These are phyloP conservation scores for Drosophila leonis DNA, from an alignment of 2,888 invertebrate genomes.

Conservation along the genomic window DNA sequence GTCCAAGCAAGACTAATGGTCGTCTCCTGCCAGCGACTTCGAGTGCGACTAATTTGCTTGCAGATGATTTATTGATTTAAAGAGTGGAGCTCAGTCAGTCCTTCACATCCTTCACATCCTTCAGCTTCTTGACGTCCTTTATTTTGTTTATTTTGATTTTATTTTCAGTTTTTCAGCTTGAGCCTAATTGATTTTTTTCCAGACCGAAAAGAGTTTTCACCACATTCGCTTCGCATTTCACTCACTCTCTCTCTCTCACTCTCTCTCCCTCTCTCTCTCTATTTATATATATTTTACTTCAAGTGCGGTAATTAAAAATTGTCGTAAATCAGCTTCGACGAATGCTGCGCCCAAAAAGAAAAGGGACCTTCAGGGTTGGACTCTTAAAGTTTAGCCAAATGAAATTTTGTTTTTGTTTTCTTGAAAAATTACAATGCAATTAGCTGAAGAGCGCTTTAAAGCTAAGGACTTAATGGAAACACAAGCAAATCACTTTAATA, in stretches of 20 bases:
- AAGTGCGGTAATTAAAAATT: slow-evolving; percentile 63
- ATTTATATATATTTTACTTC: slow-evolving; percentile 25
- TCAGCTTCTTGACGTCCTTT: neutral
- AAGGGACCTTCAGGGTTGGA: slow-evolving; percentile 10
- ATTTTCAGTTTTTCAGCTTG: slow-evolving; percentile 42
- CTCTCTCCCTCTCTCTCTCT: neutral
- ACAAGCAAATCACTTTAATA: slow-evolving; percentile 1
- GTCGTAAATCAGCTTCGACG: slow-evolving; percentile 59
- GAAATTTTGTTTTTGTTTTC: slow-evolving; percentile 9
- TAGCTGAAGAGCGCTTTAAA: slow-evolving; percentile 13
- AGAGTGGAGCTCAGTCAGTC: slow-evolving; percentile 36
- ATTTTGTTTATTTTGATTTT: slow-evolving; percentile 72
- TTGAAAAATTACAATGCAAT: slow-evolving; percentile 13
- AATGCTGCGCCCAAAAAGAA: slow-evolving; percentile 22
- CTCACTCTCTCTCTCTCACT: neutral
- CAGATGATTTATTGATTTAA: slow-evolving; percentile 82
- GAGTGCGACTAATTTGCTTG: slow-evolving; percentile 78
- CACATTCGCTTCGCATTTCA: slow-evolving; percentile 18
- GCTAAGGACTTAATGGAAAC: neutral
- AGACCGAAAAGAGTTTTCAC: slow-evolving; percentile 63
- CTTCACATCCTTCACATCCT: neutral
- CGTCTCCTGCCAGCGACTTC: slow-evolving; percentile 21
- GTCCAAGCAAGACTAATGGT: slow-evolving; percentile 78
- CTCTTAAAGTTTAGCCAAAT: slow-evolving; percentile 27
- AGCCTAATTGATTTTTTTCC: slow-evolving; percentile 72